A percentile compares a stretch with the other conserved stretches of the same genome.
These are phyloP conservation scores for Cyanoderma ruficeps DNA, from an alignment of 2,113 vertebrate genomes.

Conservation along the genomic window DNA sequence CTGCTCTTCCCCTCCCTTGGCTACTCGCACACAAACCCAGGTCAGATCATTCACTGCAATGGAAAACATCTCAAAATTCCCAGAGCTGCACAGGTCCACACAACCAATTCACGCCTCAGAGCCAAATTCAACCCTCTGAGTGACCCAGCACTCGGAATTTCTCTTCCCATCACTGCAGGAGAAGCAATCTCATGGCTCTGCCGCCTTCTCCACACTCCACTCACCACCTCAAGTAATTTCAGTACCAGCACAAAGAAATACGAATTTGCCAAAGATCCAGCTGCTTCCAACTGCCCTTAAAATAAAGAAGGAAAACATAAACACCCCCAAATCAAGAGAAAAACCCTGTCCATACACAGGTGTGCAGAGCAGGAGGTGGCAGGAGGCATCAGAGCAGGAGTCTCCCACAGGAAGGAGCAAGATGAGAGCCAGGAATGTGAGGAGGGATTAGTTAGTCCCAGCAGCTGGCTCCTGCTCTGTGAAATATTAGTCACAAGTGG, in stretches of 20 bases:
- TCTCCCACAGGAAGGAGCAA: background rate
- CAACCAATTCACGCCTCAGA: background rate
- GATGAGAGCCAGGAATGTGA: background rate
- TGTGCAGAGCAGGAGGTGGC: background rate
- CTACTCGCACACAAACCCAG: constrained; percentile 36
- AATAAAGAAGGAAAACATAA: background rate
- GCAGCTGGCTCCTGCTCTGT: background rate
- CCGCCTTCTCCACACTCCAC: background rate
- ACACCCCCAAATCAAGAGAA: background rate
- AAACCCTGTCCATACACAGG: background rate
- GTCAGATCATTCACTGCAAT: constrained; percentile 19
- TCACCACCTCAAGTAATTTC: background rate
- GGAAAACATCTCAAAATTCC: constrained; percentile 60
- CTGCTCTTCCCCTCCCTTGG: background rate
- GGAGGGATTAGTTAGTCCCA: background rate
- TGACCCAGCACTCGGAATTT: background rate
- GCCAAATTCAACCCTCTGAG: background rate
- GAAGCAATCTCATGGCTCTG: background rate
- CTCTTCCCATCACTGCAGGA: background rate
- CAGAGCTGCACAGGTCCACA: constrained; percentile 13
- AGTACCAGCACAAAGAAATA: background rate
- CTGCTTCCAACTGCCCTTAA: background rate
- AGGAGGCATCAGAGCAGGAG: background rate
- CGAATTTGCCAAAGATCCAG: background rate
- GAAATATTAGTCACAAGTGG: background rate